phyloP scores from a whole-genome alignment of 2,113 vertebrate genomes.

The Brachionichthys hirsutus region DNA sequence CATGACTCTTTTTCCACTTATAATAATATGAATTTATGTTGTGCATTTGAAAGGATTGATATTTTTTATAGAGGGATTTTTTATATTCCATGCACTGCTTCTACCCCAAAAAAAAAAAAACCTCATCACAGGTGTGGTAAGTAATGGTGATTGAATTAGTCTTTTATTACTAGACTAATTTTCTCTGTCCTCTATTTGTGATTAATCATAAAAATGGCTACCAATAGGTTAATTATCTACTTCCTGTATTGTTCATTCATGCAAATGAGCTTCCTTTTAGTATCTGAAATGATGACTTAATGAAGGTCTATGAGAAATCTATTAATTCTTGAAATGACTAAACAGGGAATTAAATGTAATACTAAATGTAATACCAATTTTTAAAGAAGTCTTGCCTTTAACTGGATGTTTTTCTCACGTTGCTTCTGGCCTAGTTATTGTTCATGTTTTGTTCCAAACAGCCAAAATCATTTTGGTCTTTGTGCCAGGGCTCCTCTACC shows the following conservation, averaged over 20 bases:
- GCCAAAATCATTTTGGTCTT: conserved; percentile 11
- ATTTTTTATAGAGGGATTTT: too few species aligned
- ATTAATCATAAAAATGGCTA: conserved; percentile 67
- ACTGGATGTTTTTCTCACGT: neutral
- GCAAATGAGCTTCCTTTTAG: conserved; percentile 59
- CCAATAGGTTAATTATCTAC: conserved; percentile 66
- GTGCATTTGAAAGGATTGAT: too few species aligned
- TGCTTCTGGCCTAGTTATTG: conserved; percentile 43
- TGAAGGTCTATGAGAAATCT: conserved; percentile 54
- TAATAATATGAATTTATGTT: neutral
- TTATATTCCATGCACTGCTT: too few species aligned
- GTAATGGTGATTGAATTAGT: conserved; percentile 48
- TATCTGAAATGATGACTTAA: conserved; percentile 60
- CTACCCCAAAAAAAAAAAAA: neutral
- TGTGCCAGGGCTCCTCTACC: conserved; percentile 29
- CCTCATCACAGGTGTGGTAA: conserved; percentile 12
- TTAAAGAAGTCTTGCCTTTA: conserved; percentile 1
- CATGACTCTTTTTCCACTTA: neutral
- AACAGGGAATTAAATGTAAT: conserved; percentile 47
- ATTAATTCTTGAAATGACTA: conserved; percentile 52
- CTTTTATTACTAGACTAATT: conserved; percentile 58
- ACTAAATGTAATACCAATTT: conserved; percentile 32
- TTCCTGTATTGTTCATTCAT: conserved; percentile 55
- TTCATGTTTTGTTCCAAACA: conserved; percentile 12
- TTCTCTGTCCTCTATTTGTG: conserved; percentile 38